Percentiles rank a stretch among this genome's conserved stretches.
Conservation (phyloP, 1,140 invertebrate species). For the Drosophila persimilis region DNA sequence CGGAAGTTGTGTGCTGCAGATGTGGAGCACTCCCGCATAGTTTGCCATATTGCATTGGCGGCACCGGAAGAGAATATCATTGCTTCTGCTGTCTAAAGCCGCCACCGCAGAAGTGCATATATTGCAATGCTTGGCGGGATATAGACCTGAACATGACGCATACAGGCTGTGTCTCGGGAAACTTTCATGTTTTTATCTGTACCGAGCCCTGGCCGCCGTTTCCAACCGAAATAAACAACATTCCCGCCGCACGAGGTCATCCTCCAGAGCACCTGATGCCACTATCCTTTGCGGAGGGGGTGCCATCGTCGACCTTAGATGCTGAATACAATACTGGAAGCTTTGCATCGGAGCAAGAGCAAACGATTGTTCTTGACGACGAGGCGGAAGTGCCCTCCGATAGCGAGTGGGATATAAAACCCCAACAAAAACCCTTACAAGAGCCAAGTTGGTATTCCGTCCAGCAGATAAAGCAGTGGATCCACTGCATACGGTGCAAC, state of each 20-base stretch:
- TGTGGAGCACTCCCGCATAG: constrained; percentile 10
- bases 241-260: too few species aligned
- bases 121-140: constrained; percentile 25
- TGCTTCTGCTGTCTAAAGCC: constrained; percentile 42
- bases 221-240: not conserved
- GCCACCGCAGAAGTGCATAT: constrained; percentile 33
- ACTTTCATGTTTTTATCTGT: constrained; percentile 26
- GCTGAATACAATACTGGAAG: too few species aligned
- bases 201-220: constrained; percentile 38
- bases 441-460: not conserved
- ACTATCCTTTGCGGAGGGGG: too few species aligned
- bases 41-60: not conserved
- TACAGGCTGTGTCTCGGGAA: not conserved
- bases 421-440: not conserved
- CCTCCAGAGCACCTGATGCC: not conserved
- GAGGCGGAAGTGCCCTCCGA: not conserved
- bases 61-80: constrained; percentile 1
- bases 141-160: constrained; percentile 4
- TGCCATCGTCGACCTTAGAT: too few species aligned
- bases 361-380: not conserved
- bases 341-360: too few species aligned
- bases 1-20: constrained; percentile 17
- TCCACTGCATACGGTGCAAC: constrained; percentile 27
- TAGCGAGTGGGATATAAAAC: not conserved
- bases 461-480: constrained; percentile 13